A percentile compares a stretch with the other conserved stretches of the same genome.
phyloP scores from a whole-genome alignment of 2,888 invertebrate species.

The Acrobasis suavella region DNA sequence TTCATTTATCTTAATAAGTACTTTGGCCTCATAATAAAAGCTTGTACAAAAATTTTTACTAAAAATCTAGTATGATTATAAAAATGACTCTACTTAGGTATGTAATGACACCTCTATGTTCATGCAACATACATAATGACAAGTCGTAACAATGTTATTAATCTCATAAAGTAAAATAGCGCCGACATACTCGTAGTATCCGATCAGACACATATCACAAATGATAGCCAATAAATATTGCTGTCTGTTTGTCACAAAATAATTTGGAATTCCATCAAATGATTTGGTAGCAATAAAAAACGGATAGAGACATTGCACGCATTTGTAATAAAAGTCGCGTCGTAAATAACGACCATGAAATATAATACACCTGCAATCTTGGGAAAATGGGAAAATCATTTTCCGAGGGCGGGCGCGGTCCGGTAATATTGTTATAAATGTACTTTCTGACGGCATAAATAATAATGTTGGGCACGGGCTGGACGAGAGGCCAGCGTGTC shows the following conservation, averaged over 20 bases:
- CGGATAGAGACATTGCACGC: constrained; percentile 82
- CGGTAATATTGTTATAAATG: constrained; percentile 82
- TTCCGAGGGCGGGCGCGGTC: constrained; percentile 80
- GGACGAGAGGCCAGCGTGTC: constrained; percentile 40
- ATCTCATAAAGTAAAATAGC: constrained; percentile 49
- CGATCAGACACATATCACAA: constrained; percentile 53
- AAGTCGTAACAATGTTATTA: constrained; percentile 19
- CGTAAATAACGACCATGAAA: constrained; percentile 83
- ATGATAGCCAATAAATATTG: constrained; percentile 62
- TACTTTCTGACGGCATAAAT: constrained; percentile 79
- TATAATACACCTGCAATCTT: constrained; percentile 83
- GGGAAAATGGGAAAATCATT: constrained; percentile 82
- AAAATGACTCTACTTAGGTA: too few species aligned
- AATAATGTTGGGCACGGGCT: constrained; percentile 71
- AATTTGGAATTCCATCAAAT: constrained; percentile 72
- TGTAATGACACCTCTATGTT: too few species aligned
- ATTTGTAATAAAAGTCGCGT: constrained; percentile 81
- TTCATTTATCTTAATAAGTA: too few species aligned
- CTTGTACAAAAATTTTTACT: too few species aligned
- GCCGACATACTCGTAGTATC: constrained; percentile 42
- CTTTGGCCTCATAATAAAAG: too few species aligned
- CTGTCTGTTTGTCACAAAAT: constrained; percentile 68
- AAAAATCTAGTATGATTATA: too few species aligned
- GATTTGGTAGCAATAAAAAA: constrained; percentile 75
- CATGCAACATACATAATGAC: constrained; percentile 3